Evolutionary conservation across 2,113 vertebrate genomes (phyloP).

Genomic region (Cyanoderma ruficeps): DNA sequence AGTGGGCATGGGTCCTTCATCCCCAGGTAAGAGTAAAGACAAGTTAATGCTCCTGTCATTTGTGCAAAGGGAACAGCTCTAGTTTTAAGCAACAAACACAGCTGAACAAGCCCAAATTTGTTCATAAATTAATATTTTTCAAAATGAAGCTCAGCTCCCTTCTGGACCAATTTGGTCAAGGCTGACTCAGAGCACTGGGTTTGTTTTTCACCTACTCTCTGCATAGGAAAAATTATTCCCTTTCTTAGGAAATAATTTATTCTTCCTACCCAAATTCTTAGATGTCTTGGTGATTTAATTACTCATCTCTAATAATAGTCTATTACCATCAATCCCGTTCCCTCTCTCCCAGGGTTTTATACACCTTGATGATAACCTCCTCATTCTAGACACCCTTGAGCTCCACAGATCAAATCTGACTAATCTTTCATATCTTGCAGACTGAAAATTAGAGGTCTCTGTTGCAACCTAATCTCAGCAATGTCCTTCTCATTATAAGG

Average conservation of each 20-base stretch:
- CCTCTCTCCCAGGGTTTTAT: background rate
- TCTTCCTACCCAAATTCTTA: background rate
- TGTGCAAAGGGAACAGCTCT: background rate
- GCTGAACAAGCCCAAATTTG: background rate
- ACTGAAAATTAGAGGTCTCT: constrained; percentile 5
- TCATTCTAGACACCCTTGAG: background rate
- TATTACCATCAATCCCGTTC: background rate
- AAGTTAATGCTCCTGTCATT: background rate
- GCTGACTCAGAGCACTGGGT: background rate
- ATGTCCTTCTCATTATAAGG: constrained; percentile 5
- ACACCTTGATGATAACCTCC: background rate
- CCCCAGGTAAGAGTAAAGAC: background rate
- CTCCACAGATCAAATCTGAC: background rate
- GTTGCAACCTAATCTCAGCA: background rate
- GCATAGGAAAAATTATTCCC: background rate
- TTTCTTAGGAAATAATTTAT: constrained; percentile 6
- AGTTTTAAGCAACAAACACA: background rate
- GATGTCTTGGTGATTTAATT: background rate
- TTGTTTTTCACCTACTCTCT: background rate
- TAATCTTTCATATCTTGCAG: constrained; percentile 28
- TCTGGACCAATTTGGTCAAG: background rate
- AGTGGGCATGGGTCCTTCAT: background rate
- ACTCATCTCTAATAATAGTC: constrained; percentile 3
- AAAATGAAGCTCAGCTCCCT: background rate
- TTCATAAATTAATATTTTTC: background rate